These are phyloP conservation scores for Centroberyx gerrardi DNA, from an alignment of 2,797 vertebrate genomes.

Conservation along the genomic window DNA sequence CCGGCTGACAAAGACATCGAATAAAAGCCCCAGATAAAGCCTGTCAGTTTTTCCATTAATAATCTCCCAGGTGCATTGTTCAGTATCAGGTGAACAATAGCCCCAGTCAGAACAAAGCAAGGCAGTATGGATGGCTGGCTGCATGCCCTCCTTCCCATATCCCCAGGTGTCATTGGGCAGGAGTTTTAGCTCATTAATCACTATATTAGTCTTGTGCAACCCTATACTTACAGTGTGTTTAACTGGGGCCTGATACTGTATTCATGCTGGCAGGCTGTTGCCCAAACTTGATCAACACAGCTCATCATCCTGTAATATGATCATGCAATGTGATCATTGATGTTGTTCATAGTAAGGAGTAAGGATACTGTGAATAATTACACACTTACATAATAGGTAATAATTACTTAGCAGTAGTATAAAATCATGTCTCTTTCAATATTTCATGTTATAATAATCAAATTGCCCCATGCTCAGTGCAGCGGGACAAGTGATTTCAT, in stretches of 20 bases:
- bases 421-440: not conserved
- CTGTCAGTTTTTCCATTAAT: slow-evolving; percentile 30
- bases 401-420: not conserved
- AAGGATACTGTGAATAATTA: not conserved
- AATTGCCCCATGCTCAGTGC: not conserved
- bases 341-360: no score
- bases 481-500: not conserved
- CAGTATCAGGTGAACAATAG: slow-evolving; percentile 16
- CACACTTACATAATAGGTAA: not conserved
- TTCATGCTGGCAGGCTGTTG: slow-evolving; percentile 8
- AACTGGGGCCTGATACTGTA: not conserved
- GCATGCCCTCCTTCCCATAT: not conserved
- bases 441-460: no score
- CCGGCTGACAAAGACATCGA: not conserved
- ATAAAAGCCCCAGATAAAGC: not conserved
- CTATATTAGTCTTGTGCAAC: slow-evolving; percentile 6
- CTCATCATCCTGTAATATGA: not conserved
- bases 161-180: slow-evolving; percentile 20
- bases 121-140: slow-evolving; percentile 15
- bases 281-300: slow-evolving; percentile 9
- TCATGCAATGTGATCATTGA: not conserved
- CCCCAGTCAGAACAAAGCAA: slow-evolving; percentile 29
- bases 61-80: not conserved
- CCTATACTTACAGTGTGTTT: slow-evolving; percentile 35
- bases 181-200: slow-evolving; percentile 20